phyloP scores from a whole-genome alignment of 92 coral and sea anemone genomes.

The Phenganax stokvisi region DNA sequence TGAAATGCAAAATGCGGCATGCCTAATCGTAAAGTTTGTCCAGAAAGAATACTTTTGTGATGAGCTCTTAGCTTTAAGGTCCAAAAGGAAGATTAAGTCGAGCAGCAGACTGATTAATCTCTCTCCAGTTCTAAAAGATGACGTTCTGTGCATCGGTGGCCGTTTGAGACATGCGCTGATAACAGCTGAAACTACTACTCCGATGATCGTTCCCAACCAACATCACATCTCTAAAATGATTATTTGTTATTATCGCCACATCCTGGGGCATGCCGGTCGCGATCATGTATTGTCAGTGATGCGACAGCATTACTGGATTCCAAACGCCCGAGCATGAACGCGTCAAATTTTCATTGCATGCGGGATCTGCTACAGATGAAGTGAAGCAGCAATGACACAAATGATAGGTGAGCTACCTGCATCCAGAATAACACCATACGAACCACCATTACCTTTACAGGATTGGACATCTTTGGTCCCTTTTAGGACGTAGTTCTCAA shows the following conservation, averaged over 20 bases:
- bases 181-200: conserved; percentile 33
- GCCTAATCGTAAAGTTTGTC: conserved; percentile 35
- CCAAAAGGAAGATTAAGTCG: conserved; percentile 50
- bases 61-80: conserved; percentile 47
- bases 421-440: conserved; percentile 34
- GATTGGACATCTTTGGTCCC: conserved; percentile 36
- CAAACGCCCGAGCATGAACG: conserved; percentile 13
- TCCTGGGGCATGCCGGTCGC: conserved; percentile 28
- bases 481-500: conserved; percentile 30
- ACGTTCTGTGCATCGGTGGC: conserved; percentile 35
- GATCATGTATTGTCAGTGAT: conserved; percentile 20
- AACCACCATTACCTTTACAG: conserved; percentile 36
- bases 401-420: conserved; percentile 28
- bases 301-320: conserved; percentile 27
- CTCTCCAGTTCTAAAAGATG: conserved; percentile 45
- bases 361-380: not conserved
- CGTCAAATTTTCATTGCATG: conserved; percentile 10
- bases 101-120: conserved; percentile 46
- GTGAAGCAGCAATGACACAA: conserved; percentile 16
- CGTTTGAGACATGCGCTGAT: conserved; percentile 41
- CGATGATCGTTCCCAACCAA: conserved; percentile 38
- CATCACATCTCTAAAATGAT: conserved; percentile 34
- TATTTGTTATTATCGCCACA: conserved; percentile 34
- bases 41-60: conserved; percentile 45
- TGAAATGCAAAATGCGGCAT: conserved; percentile 42